Evolutionary conservation across 2,113 vertebrate genomes (phyloP), one percentile per base, ranked within the genome.

Genomic region (Caretta caretta): DNA sequence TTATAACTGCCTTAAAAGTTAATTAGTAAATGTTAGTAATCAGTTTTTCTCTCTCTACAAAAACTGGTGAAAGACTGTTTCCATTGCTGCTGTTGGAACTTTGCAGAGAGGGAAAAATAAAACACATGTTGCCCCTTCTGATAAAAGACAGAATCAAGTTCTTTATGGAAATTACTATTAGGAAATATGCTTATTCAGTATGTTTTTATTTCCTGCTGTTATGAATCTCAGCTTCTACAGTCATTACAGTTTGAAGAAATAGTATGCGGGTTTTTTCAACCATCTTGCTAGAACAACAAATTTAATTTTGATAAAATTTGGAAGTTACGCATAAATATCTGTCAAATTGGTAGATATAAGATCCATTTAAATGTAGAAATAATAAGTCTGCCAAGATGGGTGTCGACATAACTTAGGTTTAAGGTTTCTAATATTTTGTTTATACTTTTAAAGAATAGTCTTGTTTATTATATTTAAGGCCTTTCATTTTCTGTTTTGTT

Each of bases 1-100:
- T 94, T 89, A 84, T 76, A 92, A 48, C 85, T 94, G 76, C 54
- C 56, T 80, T 84, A 56, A 83, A 89, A 96, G 84, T 93, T 92
- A 22, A 53, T 95, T 92, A 80, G 56, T 22, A 50, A 76, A 62
- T 96, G 81, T 91, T 93, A 57, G 42, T 57, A 91, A 48, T 89
- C 1, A 2, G 85, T 93, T 94, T 91, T 2, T 81, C 10, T 90
- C 87, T 94, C 50, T 92, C 84, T 19, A 79, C 48, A 42, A 92
- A 69, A 96, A 85, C 83, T n/a, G 3, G 56, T 80, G 57, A 81
- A 95, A 94, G 92, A 7, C 65, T 81, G 19, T 9, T 92, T 90
- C 46, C 86, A 79, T 59, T 89, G 62, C 19, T 38, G 35, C 35
- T 38, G 35, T 69, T 69, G 7, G 35, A 69, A 69, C 35, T 69